Evolutionary conservation across 2,888 invertebrate genomes (phyloP).

Genomic region (Caenorhabditis sulstoni): DNA sequence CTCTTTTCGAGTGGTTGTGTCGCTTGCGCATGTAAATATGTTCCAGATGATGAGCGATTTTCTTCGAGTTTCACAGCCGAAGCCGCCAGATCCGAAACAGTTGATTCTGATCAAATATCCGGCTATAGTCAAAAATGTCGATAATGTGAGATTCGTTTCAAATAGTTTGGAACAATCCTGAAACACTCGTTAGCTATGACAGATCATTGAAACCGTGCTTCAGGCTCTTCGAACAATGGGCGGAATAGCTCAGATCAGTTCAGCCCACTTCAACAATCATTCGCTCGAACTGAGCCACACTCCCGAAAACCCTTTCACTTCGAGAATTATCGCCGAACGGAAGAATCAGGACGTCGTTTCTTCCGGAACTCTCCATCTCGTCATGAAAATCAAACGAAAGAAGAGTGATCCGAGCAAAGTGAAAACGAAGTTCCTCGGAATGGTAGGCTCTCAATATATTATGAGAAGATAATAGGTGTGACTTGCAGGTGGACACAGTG

Average conservation of each 20-base stretch:
- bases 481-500: conserved; percentile 71
- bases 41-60: conserved; percentile 22
- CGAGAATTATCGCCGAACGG: conserved; percentile 80
- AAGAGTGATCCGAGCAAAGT: conserved; percentile 59
- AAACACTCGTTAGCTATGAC: no score
- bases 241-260: conserved; percentile 70
- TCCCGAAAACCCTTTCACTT: conserved; percentile 75
- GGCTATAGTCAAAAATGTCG: conserved; percentile 76
- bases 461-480: no score
- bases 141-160: conserved; percentile 59
- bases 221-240: conserved; percentile 76
- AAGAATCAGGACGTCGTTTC: conserved; percentile 65
- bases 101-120: conserved; percentile 77
- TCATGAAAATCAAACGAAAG: conserved; percentile 69
- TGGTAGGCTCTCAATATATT: no score
- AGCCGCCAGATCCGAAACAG: conserved; percentile 45
- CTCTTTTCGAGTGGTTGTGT: no score
- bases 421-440: conserved; percentile 64
- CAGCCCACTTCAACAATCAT: conserved; percentile 65
- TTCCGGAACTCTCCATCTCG: conserved; percentile 73
- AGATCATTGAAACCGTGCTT: background rate
- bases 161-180: no score
- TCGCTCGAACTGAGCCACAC: conserved; percentile 73
- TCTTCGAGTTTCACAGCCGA: conserved; percentile 9
- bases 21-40: no score